Conservation (phyloP, 2,888 invertebrate genomes). For the Phytoseiulus persimilis region DNA sequence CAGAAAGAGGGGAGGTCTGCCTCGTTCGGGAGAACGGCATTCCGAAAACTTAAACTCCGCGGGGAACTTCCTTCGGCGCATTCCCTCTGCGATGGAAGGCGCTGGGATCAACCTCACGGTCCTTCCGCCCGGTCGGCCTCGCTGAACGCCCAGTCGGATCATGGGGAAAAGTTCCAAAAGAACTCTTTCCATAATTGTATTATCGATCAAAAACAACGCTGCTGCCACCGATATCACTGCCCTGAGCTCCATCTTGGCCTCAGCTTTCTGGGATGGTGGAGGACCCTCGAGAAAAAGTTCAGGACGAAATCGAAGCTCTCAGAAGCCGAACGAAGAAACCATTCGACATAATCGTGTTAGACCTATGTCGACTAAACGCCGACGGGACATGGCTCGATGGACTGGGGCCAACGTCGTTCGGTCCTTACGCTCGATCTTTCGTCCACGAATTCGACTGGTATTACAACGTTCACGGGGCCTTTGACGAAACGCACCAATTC, state of each 20-base stretch:
- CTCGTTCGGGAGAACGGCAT: no score
- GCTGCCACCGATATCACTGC: neutral
- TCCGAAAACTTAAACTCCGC: no score
- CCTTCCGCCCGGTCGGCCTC: no score
- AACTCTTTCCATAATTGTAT: neutral
- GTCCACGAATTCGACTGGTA: neutral
- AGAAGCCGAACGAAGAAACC: neutral
- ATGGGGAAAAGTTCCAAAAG: neutral
- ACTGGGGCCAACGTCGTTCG: neutral
- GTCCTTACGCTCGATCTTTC: neutral
- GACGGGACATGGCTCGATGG: neutral
- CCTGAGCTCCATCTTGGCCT: neutral
- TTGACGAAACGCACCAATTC: neutral
- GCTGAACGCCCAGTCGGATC: no score
- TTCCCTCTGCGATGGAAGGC: no score
- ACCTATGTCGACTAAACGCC: neutral
- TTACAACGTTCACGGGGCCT: neutral
- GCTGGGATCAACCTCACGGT: no score
- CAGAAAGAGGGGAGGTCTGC: no score
- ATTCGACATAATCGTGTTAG: neutral
- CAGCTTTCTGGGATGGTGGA: neutral
- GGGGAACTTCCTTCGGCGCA: no score
- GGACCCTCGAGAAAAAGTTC: neutral
- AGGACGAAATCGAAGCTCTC: neutral
- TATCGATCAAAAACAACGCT: neutral